These are phyloP conservation scores for Lepus townsendii DNA, from an alignment of 2,797 vertebrate species.

Conservation along the genomic window DNA sequence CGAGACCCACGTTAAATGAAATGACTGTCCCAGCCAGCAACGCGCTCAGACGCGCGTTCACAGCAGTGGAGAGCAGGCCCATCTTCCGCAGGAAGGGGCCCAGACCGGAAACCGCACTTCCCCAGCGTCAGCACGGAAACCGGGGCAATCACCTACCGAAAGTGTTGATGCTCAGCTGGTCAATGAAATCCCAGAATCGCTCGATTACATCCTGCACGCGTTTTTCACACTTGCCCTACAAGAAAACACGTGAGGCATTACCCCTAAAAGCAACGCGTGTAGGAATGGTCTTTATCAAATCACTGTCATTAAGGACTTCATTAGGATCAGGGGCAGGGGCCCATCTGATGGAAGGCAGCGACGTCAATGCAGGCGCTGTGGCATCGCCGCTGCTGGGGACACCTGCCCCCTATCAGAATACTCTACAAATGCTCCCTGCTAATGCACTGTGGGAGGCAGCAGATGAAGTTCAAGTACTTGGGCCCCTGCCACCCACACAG, in stretches of 20 bases:
- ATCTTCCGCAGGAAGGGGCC: background rate
- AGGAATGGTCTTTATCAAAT: background rate
- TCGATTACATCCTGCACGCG: constrained; percentile 99
- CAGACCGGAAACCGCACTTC: background rate
- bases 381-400: too few relatives aligned
- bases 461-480: too few relatives aligned
- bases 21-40: background rate
- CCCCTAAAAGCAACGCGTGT: fast-evolving
- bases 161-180: constrained; percentile 98
- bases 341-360: too few relatives aligned
- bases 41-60: background rate
- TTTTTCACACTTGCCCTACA: constrained; percentile 98
- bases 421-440: too few relatives aligned
- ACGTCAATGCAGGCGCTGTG: background rate
- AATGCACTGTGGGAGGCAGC: too few relatives aligned
- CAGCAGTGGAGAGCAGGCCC: background rate
- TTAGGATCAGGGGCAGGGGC: background rate
- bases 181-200: constrained; percentile 98
- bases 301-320: background rate
- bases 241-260: background rate
- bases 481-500: too few relatives aligned
- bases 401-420: too few relatives aligned
- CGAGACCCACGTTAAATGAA: background rate
- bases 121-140: fast-evolving
- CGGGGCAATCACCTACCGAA: constrained; percentile 91